phyloP scores from a whole-genome alignment of 2,888 invertebrate species.

The Ametastegia equiseti region DNA sequence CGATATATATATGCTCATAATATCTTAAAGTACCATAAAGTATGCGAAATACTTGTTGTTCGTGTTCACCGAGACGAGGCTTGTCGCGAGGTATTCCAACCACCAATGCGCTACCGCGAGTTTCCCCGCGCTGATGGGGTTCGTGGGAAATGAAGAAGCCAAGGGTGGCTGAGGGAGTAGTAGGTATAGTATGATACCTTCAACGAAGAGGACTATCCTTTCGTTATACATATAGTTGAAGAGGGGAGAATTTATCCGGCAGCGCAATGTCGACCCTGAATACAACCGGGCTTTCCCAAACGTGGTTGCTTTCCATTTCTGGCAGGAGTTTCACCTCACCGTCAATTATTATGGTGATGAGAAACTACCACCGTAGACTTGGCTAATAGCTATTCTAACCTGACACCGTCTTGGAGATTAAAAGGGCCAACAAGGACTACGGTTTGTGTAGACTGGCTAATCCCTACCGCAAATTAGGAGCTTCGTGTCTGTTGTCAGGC shows the following conservation, averaged over 20 bases:
- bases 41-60: not conserved
- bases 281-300: not conserved
- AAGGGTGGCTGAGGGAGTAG: not conserved
- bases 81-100: not conserved
- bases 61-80: not conserved
- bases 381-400: not conserved
- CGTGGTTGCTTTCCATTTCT: conserved; percentile 14
- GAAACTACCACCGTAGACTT: conserved; percentile 33
- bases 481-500: not conserved
- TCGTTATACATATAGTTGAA: too few species aligned
- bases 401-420: conserved; percentile 28
- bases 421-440: conserved; percentile 4
- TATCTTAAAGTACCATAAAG: not conserved
- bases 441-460: conserved; percentile 33
- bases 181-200: not conserved
- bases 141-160: conserved; percentile 14
- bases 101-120: conserved; percentile 2
- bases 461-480: conserved; percentile 24
- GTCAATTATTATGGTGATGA: conserved; percentile 37
- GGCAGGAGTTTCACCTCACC: conserved; percentile 32
- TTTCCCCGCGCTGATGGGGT: conserved; percentile 16
- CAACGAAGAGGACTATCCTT: not conserved
- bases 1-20: not conserved
- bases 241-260: not conserved
- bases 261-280: not conserved